Evolutionary conservation across 1,140 invertebrate genomes (phyloP).

Genomic region (Sitobion miscanthi): DNA sequence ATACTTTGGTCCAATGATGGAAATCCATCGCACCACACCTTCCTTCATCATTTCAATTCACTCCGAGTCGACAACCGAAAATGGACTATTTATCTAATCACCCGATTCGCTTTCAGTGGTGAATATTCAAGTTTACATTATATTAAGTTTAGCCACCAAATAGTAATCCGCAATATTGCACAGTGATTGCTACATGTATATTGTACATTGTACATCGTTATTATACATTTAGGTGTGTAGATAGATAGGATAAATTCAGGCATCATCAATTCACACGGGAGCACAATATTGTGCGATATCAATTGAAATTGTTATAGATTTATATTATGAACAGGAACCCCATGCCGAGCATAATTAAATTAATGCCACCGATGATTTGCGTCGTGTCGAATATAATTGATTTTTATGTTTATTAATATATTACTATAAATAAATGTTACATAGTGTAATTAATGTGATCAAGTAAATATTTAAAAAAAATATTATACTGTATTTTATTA

Average conservation of each 20-base stretch:
- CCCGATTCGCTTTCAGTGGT: not conserved
- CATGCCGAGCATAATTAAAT: not conserved
- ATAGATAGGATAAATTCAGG: not conserved
- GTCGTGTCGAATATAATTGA: not conserved
- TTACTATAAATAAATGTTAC: not conserved
- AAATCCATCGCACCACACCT: not conserved
- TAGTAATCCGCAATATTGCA: not conserved
- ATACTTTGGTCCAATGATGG: not conserved
- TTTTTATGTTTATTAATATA: not conserved
- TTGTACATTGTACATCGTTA: not conserved
- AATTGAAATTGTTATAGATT: not conserved
- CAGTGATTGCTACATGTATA: not conserved
- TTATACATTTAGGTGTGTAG: not conserved
- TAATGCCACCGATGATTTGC: not conserved
- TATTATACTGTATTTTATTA: not conserved
- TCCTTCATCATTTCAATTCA: not conserved
- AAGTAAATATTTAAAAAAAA: not conserved
- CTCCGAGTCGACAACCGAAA: not conserved
- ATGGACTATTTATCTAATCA: slow-evolving; percentile 8
- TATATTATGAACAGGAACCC: not conserved
- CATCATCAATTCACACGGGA: not conserved
- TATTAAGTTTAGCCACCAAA: not conserved
- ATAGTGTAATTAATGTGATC: not conserved
- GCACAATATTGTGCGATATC: not conserved
- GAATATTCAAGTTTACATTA: not conserved